Percentiles rank a stretch among this genome's conserved stretches.
Conservation (phyloP, 2,113 vertebrate genomes). For the Copsychus sechellarum region DNA sequence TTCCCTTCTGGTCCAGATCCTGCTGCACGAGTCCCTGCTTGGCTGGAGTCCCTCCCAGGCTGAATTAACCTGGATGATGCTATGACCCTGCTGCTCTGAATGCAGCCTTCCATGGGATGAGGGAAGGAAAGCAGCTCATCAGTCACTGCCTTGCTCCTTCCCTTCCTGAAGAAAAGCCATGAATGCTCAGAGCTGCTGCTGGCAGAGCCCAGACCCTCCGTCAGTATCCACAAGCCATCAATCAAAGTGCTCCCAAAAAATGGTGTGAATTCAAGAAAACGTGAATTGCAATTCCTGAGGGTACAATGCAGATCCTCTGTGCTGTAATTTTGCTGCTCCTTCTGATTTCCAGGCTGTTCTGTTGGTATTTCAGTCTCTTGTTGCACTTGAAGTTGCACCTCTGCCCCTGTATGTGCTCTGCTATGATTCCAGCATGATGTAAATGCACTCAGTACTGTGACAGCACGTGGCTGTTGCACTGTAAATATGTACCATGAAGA, state of each 20-base stretch:
- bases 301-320: background rate
- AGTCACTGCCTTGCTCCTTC: background rate
- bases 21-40: background rate
- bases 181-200: background rate
- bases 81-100: background rate
- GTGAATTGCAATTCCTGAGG: background rate
- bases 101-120: background rate
- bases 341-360: background rate
- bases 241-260: background rate
- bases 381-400: background rate
- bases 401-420: background rate
- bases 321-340: conserved; percentile 11
- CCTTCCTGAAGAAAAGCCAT: background rate
- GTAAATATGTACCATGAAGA: conserved; percentile 74
- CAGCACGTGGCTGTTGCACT: conserved; percentile 34
- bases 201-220: background rate
- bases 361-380: background rate
- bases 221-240: background rate
- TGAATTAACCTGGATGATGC: background rate
- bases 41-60: background rate
- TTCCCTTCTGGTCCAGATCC: background rate
- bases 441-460: conserved; percentile 26
- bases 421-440: conserved; percentile 46
- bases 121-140: background rate
- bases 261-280: background rate